A percentile compares a stretch with the other conserved stretches of the same genome.
Conservation (phyloP, 1,140 invertebrate genomes). For the Sitodiplosis mosellana region DNA sequence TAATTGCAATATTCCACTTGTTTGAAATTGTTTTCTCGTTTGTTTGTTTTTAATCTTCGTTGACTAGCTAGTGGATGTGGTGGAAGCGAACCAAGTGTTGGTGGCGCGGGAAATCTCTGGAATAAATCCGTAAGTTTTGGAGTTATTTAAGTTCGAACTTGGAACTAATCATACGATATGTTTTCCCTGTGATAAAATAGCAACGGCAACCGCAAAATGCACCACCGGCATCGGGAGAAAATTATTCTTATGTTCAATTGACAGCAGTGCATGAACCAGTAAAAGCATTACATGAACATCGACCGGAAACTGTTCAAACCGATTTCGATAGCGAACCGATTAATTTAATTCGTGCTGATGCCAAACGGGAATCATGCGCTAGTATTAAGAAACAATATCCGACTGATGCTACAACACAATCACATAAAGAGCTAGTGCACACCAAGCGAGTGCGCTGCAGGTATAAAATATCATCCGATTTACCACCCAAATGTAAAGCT, state of each 20-base stretch:
- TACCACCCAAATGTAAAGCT: no score
- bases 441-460: neutral
- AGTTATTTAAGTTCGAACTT: no score
- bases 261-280: conserved; percentile 47
- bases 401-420: conserved; percentile 14
- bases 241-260: conserved; percentile 74
- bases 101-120: no score
- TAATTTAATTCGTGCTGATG: no score
- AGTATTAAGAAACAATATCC: conserved; percentile 39
- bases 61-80: no score
- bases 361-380: neutral
- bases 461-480: neutral
- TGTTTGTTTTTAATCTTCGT: no score
- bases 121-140: no score
- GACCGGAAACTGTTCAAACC: conserved; percentile 32
- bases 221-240: conserved; percentile 30
- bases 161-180: conserved; percentile 8
- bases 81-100: no score
- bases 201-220: conserved; percentile 17
- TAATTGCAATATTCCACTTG: no score
- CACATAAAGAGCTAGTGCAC: neutral
- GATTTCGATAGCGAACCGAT: no score
- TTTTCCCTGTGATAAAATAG: conserved; percentile 4
- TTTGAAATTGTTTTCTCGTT: no score
- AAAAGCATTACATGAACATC: conserved; percentile 59